Base-by-base conservation (phyloP, 2,888 invertebrate genomes). In the Celastrina argiolus region DNA sequence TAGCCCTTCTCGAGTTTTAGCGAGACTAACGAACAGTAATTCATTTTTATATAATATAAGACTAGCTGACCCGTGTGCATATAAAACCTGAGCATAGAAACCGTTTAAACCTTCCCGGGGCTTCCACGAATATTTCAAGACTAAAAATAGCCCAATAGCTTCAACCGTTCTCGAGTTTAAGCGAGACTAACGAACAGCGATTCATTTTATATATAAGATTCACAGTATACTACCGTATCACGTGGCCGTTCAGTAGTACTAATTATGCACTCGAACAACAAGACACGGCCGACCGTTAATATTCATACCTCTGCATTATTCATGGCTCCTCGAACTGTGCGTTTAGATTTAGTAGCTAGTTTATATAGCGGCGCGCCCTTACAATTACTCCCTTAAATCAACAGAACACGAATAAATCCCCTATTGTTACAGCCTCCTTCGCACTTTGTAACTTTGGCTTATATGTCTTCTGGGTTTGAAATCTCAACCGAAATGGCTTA, bases 261-360 rank as follows among this genome's bases (percentile, higher is more conserved):
- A 51, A 51, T 51, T 51, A 51, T 51, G 51, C 26, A 51, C 51
- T 51, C 12, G 8, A 45, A 16, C 51, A 51, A 26, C 26, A 12
- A 26, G 26, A 51, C 51, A 51, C 26, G 22, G 8, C 45, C 51
- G 51, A 2, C 61, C 61, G 39, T 61, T 61, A 61, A 39, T 61
- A 61, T 61, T 61, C 61, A 61, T 61, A 61, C 14, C 34, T 18
- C 14, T 61, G 39, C 39, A 61, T 61, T 61, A 61, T 61, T 61
- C 61, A 61, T 61, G 39, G 26, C 22, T 16, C 34, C 34, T 16
- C 18, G 34, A 31, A 34, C 18, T 59, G 59, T 59, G 26, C 51
- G 22, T 26, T 51, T 51, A 26, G 22, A 51, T 51, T 51, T 26
- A 26, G 22, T 26, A 14, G 51, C 22, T 51, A 51, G 51, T 51